Base-by-base conservation (phyloP, 2,113 vertebrate genomes). In the Bombycilla garrulus region DNA sequence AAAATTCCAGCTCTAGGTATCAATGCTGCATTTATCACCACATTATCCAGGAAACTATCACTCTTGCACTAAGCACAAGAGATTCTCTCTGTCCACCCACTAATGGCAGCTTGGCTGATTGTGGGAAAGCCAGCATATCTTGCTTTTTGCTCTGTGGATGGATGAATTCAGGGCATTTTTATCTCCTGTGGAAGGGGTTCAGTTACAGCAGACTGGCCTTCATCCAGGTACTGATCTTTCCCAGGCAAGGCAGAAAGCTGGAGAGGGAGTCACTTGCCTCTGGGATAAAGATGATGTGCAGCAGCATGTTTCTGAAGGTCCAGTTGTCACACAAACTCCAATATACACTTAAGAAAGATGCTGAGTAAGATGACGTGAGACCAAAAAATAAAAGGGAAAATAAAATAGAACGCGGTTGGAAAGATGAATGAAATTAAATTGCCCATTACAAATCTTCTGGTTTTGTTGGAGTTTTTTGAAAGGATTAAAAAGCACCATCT, bases 141-240 rank as follows among this genome's bases (percentile, higher is more conserved):
- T 42, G 50, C 47, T 73, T 77, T 89, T 60, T 53, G 23, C 73
- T 72, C 54, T 44, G 58, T 73, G 87, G 61, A 95, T 66, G 62
- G 71, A 95, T 62, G 86, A 85, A 92, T 80, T 95, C 93, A 0
- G 15, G 74, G 74, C 90, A 88, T 58, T 94, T 91, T 96, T 95
- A 95, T 96, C 94, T 97, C 74, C 61, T 80, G 26, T 95, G 74
- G 90, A 94, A 91, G 24, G 87, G 81, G 58, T 81, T 91, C 74
- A 28, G 45, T 95, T 95, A 95, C 91, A 95, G 86, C 54, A 2
- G 20, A 20, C 70, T 97, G 95, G 95, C 91, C 81, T 86, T 78
- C 87, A 70, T 95, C 95, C 95, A 96, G 93, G 93, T 93, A 53
- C 53, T 85, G 91, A 83, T 95, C 62, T 91, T 96, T 95, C 90